Evolutionary conservation across 2,797 vertebrate genomes (phyloP), one percentile per base, ranked within the genome.

Genomic region (Coranthus polyacanthus): DNA sequence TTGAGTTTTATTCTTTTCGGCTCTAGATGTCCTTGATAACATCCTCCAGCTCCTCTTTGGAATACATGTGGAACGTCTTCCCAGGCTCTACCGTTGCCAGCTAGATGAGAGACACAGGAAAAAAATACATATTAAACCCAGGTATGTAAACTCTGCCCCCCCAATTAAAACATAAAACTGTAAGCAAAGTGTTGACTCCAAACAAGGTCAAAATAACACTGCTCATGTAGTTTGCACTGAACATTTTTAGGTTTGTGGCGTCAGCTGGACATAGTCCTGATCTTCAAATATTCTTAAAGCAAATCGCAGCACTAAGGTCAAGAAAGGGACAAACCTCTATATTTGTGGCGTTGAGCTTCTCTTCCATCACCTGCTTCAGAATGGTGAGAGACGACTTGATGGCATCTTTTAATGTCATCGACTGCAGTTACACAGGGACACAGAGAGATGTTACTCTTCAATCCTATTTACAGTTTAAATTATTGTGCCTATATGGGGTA

Each of bases 311-410:
- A 44, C 4, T 15, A 24, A 46, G 45, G 17, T 10, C 0, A 47
- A 68, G 12, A 21, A 63, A 9, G 4, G 61, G 5, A 58, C 85
- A 69, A 81, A 98, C 98, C 97, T 99, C 98, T 15, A 99, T 99
- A 84, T 99, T 99, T 79, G 96, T 99, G 70, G 98, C 95, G n/a
- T 99, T 99, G 76, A 99, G 94, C 64, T 99, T 99, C 90, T 99
- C 98, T 87, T 99, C 98, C 98, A 99, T 99, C 68, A 99, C 98
- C 92, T 99, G 98, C 76, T 99, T 99, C 75, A 99, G 93, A 84
- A 99, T 99, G 82, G 97, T 97, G 49, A 99, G 96, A 44, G 98
- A 98, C 10, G 98, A 98, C 83, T 98, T 99, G 89, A 99, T 99
- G 73, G 98, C 98, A 52, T 99, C 98, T 91, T 98, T 99, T 93